phyloP scores from a whole-genome alignment of 1,140 invertebrate species.

The Mya arenaria region DNA sequence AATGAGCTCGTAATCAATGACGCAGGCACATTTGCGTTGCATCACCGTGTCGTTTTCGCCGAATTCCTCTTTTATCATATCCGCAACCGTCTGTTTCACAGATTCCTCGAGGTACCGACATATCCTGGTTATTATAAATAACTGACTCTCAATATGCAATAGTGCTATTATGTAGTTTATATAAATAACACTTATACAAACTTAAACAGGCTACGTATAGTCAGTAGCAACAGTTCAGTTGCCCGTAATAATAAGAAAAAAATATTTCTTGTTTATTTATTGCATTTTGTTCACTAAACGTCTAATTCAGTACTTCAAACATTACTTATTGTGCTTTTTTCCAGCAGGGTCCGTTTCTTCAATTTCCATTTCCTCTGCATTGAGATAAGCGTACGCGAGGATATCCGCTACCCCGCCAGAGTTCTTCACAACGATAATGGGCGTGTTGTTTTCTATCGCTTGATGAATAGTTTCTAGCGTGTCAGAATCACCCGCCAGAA shows the following conservation, averaged over 20 bases:
- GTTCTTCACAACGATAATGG: constrained; percentile 80
- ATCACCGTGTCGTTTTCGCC: constrained; percentile 53
- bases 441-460: constrained; percentile 76
- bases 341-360: too few species aligned
- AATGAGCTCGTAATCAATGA: constrained; percentile 72
- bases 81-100: constrained; percentile 59
- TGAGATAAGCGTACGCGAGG: constrained; percentile 80
- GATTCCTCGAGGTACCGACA: constrained; percentile 58
- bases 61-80: constrained; percentile 70
- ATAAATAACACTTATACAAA: not conserved
- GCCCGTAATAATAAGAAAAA: not conserved
- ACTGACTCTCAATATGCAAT: too few species aligned
- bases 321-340: too few species aligned
- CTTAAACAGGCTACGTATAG: too few species aligned
- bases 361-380: constrained; percentile 71
- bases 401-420: constrained; percentile 83
- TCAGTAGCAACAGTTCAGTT: too few species aligned
- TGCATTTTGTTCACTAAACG: too few species aligned
- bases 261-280: too few species aligned
- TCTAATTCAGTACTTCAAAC: too few species aligned
- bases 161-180: too few species aligned
- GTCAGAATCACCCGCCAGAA: constrained; percentile 79
- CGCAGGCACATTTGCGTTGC: constrained; percentile 67
- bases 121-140: constrained; percentile 45
- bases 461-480: constrained; percentile 79